Evolutionary conservation across 2,797 vertebrate genomes (phyloP).

Genomic region (Pseudopleuronectes americanus): DNA sequence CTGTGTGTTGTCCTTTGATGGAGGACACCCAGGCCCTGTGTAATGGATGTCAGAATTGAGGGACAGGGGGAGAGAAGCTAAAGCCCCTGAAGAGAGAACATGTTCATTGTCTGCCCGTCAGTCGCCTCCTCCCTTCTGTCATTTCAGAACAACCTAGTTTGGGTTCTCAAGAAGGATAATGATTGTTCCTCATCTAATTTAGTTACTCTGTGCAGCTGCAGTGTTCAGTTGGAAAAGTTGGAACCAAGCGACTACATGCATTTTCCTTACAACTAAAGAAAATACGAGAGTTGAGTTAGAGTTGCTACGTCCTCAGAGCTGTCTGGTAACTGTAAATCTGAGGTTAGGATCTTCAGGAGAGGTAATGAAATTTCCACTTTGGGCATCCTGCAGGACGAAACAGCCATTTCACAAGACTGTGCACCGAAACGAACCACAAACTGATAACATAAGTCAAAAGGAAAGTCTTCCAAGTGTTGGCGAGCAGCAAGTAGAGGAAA

Average conservation of each 20-base stretch:
- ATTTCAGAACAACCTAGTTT: conserved; percentile 47
- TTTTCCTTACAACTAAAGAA: conserved; percentile 33
- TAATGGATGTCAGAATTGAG: conserved; percentile 50
- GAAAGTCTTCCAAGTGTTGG: conserved; percentile 69
- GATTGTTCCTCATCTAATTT: conserved; percentile 40
- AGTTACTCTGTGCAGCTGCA: conserved; percentile 28
- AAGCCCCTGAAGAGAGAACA: conserved; percentile 31
- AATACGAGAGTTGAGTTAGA: conserved; percentile 35
- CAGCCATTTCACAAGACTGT: conserved; percentile 74
- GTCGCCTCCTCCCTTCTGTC: conserved; percentile 28
- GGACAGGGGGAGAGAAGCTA: conserved; percentile 32
- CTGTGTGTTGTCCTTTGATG: conserved; percentile 68
- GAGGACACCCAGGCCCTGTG: conserved; percentile 65
- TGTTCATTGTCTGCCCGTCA: conserved; percentile 34
- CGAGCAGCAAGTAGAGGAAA: conserved; percentile 57
- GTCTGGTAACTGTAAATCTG: conserved; percentile 62
- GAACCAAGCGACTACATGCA: conserved; percentile 40
- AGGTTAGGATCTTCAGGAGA: conserved; percentile 62
- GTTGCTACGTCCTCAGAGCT: conserved; percentile 49
- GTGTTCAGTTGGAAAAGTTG: conserved; percentile 46
- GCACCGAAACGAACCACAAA: conserved; percentile 66
- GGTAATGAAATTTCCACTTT: conserved; percentile 77
- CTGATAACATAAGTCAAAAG: conserved; percentile 79
- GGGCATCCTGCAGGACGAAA: conserved; percentile 71
- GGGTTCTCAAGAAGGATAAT: conserved; percentile 27